A percentile compares a stretch with the other conserved stretches of the same genome.
phyloP scores from a whole-genome alignment of 1,140 invertebrate species.

The Spodoptera frugiperda region DNA sequence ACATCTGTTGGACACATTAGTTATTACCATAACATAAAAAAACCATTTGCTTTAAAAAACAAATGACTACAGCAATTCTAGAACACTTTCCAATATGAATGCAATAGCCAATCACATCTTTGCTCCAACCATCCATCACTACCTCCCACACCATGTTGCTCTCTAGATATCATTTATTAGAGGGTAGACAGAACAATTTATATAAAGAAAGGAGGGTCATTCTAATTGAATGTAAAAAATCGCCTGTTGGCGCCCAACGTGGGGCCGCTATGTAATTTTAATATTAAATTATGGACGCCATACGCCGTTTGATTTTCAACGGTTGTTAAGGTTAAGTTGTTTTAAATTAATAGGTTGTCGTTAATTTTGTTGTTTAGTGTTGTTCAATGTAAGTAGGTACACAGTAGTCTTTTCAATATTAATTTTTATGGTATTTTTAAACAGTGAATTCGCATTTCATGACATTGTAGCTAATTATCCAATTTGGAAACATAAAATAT shows the following conservation, averaged over 20 bases:
- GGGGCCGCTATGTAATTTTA: conserved; percentile 75
- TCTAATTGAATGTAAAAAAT: conserved; percentile 85
- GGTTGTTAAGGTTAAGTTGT: conserved; percentile 24
- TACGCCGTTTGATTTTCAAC: conserved; percentile 55
- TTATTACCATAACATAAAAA: neutral
- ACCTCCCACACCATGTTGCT: conserved; percentile 74
- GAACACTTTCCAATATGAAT: conserved; percentile 31
- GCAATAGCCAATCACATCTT: conserved; percentile 56
- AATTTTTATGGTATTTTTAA: no score
- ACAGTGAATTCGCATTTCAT: no score
- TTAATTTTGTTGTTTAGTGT: neutral
- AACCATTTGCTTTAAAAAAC: no score
- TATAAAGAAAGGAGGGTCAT: conserved; percentile 78
- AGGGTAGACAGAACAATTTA: conserved; percentile 80
- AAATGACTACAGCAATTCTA: neutral
- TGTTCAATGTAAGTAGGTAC: no score
- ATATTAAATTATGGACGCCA: conserved; percentile 75
- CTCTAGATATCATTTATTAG: conserved; percentile 75
- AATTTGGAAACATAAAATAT: no score
- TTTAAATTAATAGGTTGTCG: neutral
- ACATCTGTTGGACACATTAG: no score
- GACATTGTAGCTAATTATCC: no score
- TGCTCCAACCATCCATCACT: conserved; percentile 64
- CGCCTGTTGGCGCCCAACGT: conserved; percentile 59
- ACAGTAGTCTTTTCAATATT: no score